Evolutionary conservation across 2,888 invertebrate species (phyloP).

Genomic region (Atethmia centrago): DNA sequence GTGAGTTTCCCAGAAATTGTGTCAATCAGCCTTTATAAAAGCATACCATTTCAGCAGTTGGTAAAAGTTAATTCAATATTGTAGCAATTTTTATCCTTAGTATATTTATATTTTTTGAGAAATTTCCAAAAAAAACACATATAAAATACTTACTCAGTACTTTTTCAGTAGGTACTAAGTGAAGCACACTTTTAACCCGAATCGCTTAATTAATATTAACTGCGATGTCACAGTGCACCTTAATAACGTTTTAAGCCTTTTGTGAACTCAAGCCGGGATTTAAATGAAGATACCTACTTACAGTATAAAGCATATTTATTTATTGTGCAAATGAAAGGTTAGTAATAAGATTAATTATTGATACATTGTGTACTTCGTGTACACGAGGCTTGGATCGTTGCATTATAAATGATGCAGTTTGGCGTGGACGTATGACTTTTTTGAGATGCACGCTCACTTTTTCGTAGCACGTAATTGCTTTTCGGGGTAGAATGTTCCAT

Average conservation of each 20-base stretch:
- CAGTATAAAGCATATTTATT: constrained; percentile 16
- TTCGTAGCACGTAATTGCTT: constrained; percentile 12
- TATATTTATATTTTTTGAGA: not conserved
- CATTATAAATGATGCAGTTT: constrained; percentile 26
- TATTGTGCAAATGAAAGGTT: constrained; percentile 35
- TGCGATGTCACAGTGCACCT: constrained; percentile 65
- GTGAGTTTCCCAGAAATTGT: not conserved
- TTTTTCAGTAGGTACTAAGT: constrained; percentile 22
- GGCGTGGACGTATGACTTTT: constrained; percentile 6
- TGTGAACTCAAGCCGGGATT: constrained; percentile 10
- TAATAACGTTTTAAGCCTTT: constrained; percentile 63
- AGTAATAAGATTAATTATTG: constrained; percentile 53
- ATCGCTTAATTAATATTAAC: constrained; percentile 74
- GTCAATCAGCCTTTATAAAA: not conserved
- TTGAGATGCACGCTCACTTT: constrained; percentile 6
- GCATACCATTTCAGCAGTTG: not conserved
- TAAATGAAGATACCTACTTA: constrained; percentile 8
- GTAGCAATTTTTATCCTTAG: too few species aligned
- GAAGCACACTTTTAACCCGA: constrained; percentile 60
- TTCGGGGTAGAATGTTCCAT: too few species aligned
- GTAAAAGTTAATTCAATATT: not conserved
- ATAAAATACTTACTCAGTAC: not conserved
- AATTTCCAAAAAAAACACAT: not conserved
- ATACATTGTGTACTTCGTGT: constrained; percentile 13
- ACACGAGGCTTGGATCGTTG: constrained; percentile 1